Conservation (phyloP, 1,140 invertebrate species). For the Drosophila grimshawi region DNA sequence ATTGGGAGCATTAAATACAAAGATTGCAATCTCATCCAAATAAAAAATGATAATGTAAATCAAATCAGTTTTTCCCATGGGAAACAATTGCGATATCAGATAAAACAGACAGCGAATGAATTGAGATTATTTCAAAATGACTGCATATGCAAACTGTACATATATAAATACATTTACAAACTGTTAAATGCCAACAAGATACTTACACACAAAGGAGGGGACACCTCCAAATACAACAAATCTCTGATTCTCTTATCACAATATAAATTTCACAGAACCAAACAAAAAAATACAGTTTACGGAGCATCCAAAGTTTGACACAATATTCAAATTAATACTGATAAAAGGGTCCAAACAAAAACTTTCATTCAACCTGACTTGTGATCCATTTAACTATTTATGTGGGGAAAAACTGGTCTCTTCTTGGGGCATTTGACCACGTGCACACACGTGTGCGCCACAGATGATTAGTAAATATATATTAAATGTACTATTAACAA, state of each 20-base stretch:
- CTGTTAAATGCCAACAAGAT: too few species aligned
- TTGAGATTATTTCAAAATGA: too few species aligned
- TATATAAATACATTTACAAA: too few species aligned
- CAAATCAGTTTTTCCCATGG: neutral
- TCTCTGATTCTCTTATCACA: neutral
- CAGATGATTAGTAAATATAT: conserved; percentile 13
- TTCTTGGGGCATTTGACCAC: neutral
- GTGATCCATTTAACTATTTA: too few species aligned
- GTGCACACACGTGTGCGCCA: neutral
- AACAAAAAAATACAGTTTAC: neutral
- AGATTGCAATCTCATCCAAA: neutral
- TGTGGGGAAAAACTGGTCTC: neutral
- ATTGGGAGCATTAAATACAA: neutral
- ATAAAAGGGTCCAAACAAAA: neutral
- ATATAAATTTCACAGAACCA: neutral
- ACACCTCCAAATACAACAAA: too few species aligned
- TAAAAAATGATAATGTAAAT: neutral
- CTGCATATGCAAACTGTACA: too few species aligned
- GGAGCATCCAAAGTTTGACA: conserved; percentile 1
- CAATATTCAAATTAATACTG: neutral
- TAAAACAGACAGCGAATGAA: too few species aligned
- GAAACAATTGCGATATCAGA: neutral
- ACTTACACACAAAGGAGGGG: too few species aligned
- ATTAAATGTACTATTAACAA: conserved; percentile 26
- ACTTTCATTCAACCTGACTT: neutral